Percentiles rank a stretch among this genome's conserved stretches.
These are phyloP conservation scores for Lingula anatina DNA, from an alignment of 2,888 invertebrate genomes.

Conservation along the genomic window DNA sequence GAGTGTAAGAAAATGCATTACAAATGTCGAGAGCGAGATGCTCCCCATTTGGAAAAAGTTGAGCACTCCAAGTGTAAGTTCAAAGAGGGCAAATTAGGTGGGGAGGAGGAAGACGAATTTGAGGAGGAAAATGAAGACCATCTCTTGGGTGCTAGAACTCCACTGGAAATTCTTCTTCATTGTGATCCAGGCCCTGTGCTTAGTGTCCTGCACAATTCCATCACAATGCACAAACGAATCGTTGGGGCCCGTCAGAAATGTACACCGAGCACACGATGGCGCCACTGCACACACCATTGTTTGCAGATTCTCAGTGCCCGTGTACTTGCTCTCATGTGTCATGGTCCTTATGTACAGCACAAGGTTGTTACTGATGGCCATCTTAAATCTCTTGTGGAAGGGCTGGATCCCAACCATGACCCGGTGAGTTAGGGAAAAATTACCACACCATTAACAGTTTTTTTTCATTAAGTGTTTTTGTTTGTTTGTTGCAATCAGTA, in stretches of 20 bases:
- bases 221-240: conserved; percentile 61
- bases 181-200: conserved; percentile 56
- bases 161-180: conserved; percentile 39
- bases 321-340: conserved; percentile 60
- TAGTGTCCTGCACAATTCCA: conserved; percentile 59
- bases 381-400: conserved; percentile 59
- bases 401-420: conserved; percentile 62
- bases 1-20: no score
- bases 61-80: no score
- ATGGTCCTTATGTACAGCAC: conserved; percentile 57
- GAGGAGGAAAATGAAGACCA: background rate
- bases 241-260: conserved; percentile 60
- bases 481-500: no score
- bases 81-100: no score
- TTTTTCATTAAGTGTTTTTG: no score
- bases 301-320: conserved; percentile 60
- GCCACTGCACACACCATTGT: conserved; percentile 61
- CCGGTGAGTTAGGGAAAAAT: conserved; percentile 61
- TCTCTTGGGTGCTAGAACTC: conserved; percentile 17
- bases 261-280: conserved; percentile 60
- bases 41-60: no score
- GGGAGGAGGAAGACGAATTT: background rate
- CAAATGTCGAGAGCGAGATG: no score
- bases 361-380: conserved; percentile 59
- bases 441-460: no score